Conservation (phyloP, 2,888 invertebrate species). For the Anthoptus insignis region DNA sequence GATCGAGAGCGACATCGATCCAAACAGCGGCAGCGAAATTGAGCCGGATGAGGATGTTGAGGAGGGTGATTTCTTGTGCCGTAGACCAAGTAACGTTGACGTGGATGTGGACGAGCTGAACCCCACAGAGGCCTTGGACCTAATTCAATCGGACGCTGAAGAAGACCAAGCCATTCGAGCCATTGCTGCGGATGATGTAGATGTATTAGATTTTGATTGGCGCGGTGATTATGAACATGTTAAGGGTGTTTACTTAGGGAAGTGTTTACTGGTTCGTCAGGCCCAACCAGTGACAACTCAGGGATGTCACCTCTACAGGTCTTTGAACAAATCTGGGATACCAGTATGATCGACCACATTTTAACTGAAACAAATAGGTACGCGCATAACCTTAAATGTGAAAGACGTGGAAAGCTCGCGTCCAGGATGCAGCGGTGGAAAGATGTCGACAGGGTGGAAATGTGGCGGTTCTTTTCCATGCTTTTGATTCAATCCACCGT, state of each 20-base stretch:
- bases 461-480: not conserved
- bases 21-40: too few relatives aligned
- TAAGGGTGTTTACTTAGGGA: constrained; percentile 39
- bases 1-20: too few relatives aligned
- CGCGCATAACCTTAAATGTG: not conserved
- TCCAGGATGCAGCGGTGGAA: not conserved
- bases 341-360: constrained; percentile 37
- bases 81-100: too few relatives aligned
- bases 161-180: not conserved
- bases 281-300: constrained; percentile 36
- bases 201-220: constrained; percentile 35
- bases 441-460: not conserved
- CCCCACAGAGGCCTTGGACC: not conserved
- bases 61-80: too few relatives aligned
- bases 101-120: not conserved
- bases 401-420: not conserved
- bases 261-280: constrained; percentile 29
- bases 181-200: constrained; percentile 9
- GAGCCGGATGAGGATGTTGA: too few relatives aligned
- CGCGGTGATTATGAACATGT: constrained; percentile 27
- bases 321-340: constrained; percentile 41
- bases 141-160: not conserved
- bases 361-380: constrained; percentile 43
- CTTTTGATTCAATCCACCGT: not conserved
- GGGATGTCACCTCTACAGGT: constrained; percentile 26